These are phyloP conservation scores for Augochlora pura DNA, from an alignment of 1,140 invertebrate species.

Conservation along the genomic window DNA sequence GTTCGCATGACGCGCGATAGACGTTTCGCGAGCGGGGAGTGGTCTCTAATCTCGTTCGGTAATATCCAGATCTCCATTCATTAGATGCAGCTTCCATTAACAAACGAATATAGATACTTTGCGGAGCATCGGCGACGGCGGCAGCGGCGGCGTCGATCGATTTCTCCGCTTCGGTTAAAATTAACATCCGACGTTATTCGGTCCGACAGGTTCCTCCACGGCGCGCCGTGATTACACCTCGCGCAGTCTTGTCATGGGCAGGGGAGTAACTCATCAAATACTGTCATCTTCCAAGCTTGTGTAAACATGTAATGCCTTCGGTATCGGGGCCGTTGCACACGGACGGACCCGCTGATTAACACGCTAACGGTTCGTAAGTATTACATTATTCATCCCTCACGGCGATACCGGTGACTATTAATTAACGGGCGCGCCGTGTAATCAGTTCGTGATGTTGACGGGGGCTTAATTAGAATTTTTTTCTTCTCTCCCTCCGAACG, in stretches of 20 bases:
- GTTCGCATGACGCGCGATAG: no score
- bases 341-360: slow-evolving; percentile 56
- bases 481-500: no score
- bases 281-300: slow-evolving; percentile 54
- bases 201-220: not conserved
- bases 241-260: slow-evolving; percentile 23
- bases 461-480: slow-evolving; percentile 59
- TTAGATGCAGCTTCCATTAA: no score
- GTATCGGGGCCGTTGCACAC: slow-evolving; percentile 41
- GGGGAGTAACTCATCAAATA: slow-evolving; percentile 46
- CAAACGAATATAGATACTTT: no score
- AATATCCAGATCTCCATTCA: no score
- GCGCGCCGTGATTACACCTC: not conserved
- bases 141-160: no score
- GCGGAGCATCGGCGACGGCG: no score
- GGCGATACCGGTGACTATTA: slow-evolving; percentile 39
- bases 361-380: slow-evolving; percentile 57
- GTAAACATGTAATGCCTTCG: slow-evolving; percentile 53
- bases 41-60: no score
- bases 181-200: not conserved
- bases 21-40: no score
- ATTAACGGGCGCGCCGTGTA: slow-evolving; percentile 49
- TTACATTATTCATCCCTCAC: slow-evolving; percentile 64
- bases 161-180: no score
- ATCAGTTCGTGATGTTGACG: slow-evolving; percentile 51